Percentiles rank a stretch among this genome's conserved stretches.
These are phyloP conservation scores for Trichechus manatus DNA, from an alignment of 2,113 vertebrate species.

Conservation along the genomic window DNA sequence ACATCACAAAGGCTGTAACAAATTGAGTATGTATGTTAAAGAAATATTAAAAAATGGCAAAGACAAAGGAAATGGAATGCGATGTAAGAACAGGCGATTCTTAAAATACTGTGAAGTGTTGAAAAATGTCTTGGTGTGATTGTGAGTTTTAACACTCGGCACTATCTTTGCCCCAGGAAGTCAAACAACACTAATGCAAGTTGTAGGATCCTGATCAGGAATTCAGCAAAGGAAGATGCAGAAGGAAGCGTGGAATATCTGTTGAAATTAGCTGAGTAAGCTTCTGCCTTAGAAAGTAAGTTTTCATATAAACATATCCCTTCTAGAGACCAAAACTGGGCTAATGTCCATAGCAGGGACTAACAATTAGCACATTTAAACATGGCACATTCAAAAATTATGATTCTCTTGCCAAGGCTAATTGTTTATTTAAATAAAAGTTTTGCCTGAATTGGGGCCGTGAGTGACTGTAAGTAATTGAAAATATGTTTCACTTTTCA, in stretches of 20 bases:
- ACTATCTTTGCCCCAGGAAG: conserved; percentile 62
- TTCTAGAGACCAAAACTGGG: conserved; percentile 24
- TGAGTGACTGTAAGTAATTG: conserved; percentile 45
- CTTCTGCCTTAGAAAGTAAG: conserved; percentile 42
- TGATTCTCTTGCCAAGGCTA: conserved; percentile 43
- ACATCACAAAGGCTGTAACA: background rate
- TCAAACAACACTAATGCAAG: conserved; percentile 63
- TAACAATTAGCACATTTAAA: conserved; percentile 38
- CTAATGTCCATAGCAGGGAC: background rate
- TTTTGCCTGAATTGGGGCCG: conserved; percentile 15
- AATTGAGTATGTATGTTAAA: conserved; percentile 21
- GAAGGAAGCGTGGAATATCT: conserved; percentile 50
- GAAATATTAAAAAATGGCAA: conserved; percentile 48
- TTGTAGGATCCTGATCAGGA: conserved; percentile 47
- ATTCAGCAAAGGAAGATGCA: conserved; percentile 60
- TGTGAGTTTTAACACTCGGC: conserved; percentile 66
- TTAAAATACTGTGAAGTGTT: conserved; percentile 73
- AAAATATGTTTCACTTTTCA: conserved; percentile 67
- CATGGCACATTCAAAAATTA: conserved; percentile 46
- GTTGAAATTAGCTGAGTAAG: conserved; percentile 54
- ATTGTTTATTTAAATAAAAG: conserved; percentile 64
- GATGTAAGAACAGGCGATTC: conserved; percentile 58
- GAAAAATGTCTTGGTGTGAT: conserved; percentile 67
- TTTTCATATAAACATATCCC: background rate
- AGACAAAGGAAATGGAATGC: conserved; percentile 49